Conservation (phyloP, 2,113 vertebrate species). For the Albula glossodonta region DNA sequence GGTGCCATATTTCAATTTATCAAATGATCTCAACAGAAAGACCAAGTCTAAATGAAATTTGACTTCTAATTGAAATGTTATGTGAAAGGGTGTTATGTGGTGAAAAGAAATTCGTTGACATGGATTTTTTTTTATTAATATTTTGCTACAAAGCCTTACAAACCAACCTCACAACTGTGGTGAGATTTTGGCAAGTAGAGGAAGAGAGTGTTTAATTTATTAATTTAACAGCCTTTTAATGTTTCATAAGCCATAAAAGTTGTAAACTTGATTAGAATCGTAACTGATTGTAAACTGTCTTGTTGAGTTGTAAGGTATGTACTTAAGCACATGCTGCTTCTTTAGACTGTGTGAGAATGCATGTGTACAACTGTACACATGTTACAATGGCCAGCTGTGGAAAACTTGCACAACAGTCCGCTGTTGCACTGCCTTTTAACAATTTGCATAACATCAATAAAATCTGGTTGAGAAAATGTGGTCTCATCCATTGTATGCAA, state of each 20-base stretch:
- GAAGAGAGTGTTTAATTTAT: background rate
- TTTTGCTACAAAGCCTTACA: background rate
- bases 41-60: background rate
- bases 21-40: background rate
- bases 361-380: background rate
- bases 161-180: background rate
- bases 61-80: background rate
- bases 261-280: background rate
- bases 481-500: background rate
- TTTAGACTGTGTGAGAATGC: background rate
- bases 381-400: no score
- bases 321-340: background rate
- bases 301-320: background rate
- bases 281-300: slow-evolving; percentile 6
- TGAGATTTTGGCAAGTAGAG: background rate
- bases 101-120: background rate
- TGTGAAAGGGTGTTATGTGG: background rate
- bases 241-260: no score
- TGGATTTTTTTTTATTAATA: no score
- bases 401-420: no score
- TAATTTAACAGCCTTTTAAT: no score
- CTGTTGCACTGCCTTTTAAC: background rate
- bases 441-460: background rate
- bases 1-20: background rate
- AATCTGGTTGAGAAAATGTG: background rate